Evolutionary conservation across 2,888 invertebrate species (phyloP).

Genomic region (Drosophila aldrichi): DNA sequence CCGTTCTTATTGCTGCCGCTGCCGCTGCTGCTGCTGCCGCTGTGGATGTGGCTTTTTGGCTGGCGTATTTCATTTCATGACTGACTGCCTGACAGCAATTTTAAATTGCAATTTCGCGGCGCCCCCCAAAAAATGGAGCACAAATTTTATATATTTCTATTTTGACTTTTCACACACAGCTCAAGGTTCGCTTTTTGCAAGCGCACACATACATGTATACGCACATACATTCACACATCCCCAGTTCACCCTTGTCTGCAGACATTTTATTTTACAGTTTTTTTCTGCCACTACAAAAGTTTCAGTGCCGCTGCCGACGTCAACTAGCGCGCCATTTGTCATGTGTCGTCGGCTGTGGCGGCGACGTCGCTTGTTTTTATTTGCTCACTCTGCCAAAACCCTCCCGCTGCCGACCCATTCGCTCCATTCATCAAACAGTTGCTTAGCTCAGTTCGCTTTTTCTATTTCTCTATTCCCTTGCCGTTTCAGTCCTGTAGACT

Average conservation of each 20-base stretch:
- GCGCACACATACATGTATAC: constrained; percentile 23
- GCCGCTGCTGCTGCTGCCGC: constrained; percentile 21
- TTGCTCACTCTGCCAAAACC: constrained; percentile 44
- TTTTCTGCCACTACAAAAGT: constrained; percentile 38
- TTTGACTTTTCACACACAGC: constrained; percentile 65
- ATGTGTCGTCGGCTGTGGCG: constrained; percentile 60
- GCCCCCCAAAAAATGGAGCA: constrained; percentile 70
- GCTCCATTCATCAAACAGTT: constrained; percentile 69
- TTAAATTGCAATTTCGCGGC: constrained; percentile 63
- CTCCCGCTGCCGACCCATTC: constrained; percentile 31
- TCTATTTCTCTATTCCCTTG: constrained; percentile 46
- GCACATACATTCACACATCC: constrained; percentile 14
- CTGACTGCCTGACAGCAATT: constrained; percentile 73
- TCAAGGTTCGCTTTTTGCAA: constrained; percentile 68
- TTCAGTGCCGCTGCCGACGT: constrained; percentile 28
- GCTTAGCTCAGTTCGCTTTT: constrained; percentile 45
- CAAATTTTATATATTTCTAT: constrained; percentile 23
- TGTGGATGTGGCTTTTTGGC: constrained; percentile 31
- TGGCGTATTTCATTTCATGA: constrained; percentile 71
- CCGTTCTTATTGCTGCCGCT: constrained; percentile 10
- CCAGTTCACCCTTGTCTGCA: constrained; percentile 63
- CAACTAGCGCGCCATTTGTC: constrained; percentile 72
- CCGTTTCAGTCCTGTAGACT: constrained; percentile 46
- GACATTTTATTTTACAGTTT: constrained; percentile 71
- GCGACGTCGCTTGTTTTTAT: constrained; percentile 53